Evolutionary conservation across 2,888 invertebrate genomes (phyloP).

Genomic region (Melipona beecheii): DNA sequence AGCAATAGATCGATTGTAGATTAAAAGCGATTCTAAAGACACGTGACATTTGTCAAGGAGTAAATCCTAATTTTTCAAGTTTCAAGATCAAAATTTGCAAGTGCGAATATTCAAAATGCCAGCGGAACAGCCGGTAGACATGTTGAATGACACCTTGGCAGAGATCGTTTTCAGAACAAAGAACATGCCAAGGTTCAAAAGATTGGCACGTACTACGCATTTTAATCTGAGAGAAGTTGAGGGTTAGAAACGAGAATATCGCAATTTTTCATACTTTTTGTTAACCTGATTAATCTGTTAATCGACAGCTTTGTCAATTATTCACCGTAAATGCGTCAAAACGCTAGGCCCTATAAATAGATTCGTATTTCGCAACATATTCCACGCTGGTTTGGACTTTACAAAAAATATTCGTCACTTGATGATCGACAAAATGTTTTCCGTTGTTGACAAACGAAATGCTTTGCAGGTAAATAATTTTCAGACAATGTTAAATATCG

Average conservation of each 20-base stretch:
- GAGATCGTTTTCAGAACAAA: slow-evolving; percentile 78
- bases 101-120: slow-evolving; percentile 76
- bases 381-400: slow-evolving; percentile 79
- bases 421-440: slow-evolving; percentile 78
- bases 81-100: slow-evolving; percentile 51
- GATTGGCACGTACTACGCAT: slow-evolving; percentile 72
- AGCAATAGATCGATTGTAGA: not conserved
- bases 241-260: slow-evolving; percentile 66
- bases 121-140: slow-evolving; percentile 71
- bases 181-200: slow-evolving; percentile 71
- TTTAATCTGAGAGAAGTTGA: slow-evolving; percentile 77
- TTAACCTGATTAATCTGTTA: not conserved
- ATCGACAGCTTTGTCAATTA: slow-evolving; percentile 75
- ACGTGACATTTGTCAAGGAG: not conserved
- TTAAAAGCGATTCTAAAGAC: not conserved
- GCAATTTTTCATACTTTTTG: not conserved
- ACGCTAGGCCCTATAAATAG: slow-evolving; percentile 74
- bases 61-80: slow-evolving; percentile 8
- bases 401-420: slow-evolving; percentile 81
- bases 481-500: not conserved
- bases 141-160: slow-evolving; percentile 70
- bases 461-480: slow-evolving; percentile 51
- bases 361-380: slow-evolving; percentile 75
- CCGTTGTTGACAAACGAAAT: slow-evolving; percentile 69
- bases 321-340: slow-evolving; percentile 76